phyloP scores from a whole-genome alignment of 2,113 vertebrate genomes.

The Sterrhoptilus dennistouni region DNA sequence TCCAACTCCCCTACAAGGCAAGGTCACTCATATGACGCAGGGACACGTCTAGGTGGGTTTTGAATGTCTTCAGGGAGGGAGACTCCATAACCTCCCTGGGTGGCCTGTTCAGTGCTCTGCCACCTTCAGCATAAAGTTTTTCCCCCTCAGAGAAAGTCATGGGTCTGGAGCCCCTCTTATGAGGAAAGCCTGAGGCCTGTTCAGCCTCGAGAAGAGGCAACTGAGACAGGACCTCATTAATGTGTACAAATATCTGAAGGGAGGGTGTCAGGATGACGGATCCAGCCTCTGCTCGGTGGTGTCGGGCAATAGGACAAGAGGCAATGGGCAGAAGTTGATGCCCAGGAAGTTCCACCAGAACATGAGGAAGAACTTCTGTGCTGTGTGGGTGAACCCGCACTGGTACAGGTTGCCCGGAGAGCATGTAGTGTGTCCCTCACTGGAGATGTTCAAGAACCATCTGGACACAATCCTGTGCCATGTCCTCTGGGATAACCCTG shows the following conservation, averaged over 20 bases:
- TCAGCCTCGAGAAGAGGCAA: background rate
- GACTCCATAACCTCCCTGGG: no score
- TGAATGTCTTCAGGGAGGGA: background rate
- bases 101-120: background rate
- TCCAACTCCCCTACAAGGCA: background rate
- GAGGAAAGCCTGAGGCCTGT: background rate
- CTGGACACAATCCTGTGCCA: background rate
- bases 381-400: rapidly evolving
- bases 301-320: rapidly evolving
- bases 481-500: background rate
- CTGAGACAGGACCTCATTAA: background rate
- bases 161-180: background rate
- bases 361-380: background rate
- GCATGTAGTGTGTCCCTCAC: background rate
- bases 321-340: background rate
- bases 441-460: background rate
- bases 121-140: background rate
- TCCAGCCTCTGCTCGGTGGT: background rate
- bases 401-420: background rate
- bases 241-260: background rate
- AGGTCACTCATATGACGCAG: background rate
- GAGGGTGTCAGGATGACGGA: no score
- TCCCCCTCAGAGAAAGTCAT: background rate
- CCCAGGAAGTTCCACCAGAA: background rate
- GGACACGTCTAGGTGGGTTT: rapidly evolving